A percentile compares a stretch with the other conserved stretches of the same genome.
Evolutionary conservation across 2,888 invertebrate genomes (phyloP).

Genomic region (Cephonodes hylas): DNA sequence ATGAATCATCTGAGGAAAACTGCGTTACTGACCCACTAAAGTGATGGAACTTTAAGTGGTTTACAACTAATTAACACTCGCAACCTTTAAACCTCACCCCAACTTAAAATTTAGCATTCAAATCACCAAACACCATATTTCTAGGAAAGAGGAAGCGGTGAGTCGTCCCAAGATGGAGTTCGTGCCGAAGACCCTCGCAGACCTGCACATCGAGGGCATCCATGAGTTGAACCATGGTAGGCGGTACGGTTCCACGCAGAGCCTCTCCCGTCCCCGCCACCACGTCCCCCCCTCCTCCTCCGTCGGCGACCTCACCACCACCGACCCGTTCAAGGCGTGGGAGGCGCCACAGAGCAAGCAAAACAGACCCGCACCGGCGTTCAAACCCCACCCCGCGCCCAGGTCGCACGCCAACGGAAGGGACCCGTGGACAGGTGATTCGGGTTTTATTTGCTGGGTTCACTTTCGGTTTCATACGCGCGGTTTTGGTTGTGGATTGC

Average conservation of each 20-base stretch:
- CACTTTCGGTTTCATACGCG: constrained; percentile 32
- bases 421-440: constrained; percentile 83
- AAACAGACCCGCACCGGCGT: constrained; percentile 39
- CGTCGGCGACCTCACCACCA: constrained; percentile 62
- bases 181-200: constrained; percentile 93
- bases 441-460: constrained; percentile 75
- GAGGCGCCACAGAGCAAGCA: constrained; percentile 38
- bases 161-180: constrained; percentile 94
- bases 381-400: constrained; percentile 66
- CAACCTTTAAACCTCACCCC: no score
- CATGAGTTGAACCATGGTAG: constrained; percentile 86
- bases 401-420: constrained; percentile 71
- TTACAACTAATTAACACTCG: no score
- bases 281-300: constrained; percentile 62
- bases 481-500: constrained; percentile 58
- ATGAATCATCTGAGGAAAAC: no score
- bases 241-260: constrained; percentile 78
- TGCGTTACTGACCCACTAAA: no score
- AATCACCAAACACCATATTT: not conserved
- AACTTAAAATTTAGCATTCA: not conserved
- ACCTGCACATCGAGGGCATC: constrained; percentile 90
- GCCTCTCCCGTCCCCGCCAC: constrained; percentile 63
- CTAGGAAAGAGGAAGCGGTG: constrained; percentile 93
- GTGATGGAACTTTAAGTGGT: no score
- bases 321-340: constrained; percentile 69